Base-by-base conservation (phyloP, 2,797 vertebrate species). In the Eulemur mongoz region DNA sequence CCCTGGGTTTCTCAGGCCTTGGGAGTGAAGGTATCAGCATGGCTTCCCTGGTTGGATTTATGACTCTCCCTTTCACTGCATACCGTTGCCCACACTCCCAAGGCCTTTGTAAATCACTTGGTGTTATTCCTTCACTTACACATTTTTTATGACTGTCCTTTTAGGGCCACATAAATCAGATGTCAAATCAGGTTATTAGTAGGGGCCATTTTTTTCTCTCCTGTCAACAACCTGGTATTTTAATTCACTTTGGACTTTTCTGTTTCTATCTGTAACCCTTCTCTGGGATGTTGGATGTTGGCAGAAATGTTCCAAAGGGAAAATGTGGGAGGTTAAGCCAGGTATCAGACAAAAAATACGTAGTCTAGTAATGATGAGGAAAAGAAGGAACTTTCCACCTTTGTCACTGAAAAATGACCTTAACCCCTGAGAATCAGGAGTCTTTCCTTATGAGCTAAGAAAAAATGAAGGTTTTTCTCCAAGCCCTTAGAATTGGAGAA, bases 121-220 rank as follows among this genome's bases (percentile, higher is more conserved):
- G 89, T 96, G 97, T 97, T 97, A 97, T 96, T 96, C 75, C 43
- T 97, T 93, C 91, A 59, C 96, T 98, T 95, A 97, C 97, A 97
- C 97, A 94, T 89, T 52, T 67, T 96, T 97, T 98, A 88, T 97
- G 97, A 96, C 86, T 95, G 18, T 93, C 91, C 45, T 63, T 96
- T 97, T 96, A 98, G 96, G 82, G 82, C 59, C 45, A 43, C 43
- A 86, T 97, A 96, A 98, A 97, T 95, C 54, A 97, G 96, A 95
- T 54, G 96, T 80, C 32, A 93, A 93, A 86, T 97, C 67, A 96
- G 94, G 95, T 94, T 97, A 95, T 97, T 98, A 96, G n/a, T 35
- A 85, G 73, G 97, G 63, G 91, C 93, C 96, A 79, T 97, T 98
- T 95, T 96, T 98, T 91, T 96, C 95, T 98, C 65, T 97, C 97